A percentile compares a stretch with the other conserved stretches of the same genome.
Conservation (phyloP, 2,797 vertebrate species). For the Cuniculus paca region DNA sequence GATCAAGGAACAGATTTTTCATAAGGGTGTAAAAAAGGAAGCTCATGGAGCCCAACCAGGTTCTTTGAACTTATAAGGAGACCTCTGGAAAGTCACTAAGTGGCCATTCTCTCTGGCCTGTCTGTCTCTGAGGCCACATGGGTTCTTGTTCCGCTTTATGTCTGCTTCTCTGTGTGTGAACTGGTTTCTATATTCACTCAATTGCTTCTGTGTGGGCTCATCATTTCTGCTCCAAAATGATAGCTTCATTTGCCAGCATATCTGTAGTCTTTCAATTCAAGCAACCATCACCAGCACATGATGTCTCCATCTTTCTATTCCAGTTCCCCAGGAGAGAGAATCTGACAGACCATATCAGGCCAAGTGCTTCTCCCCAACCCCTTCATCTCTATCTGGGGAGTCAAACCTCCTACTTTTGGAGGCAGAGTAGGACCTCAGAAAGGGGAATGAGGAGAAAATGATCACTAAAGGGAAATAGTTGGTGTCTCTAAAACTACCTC, state of each 20-base stretch:
- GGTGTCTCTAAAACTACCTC: neutral
- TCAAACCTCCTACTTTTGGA: neutral
- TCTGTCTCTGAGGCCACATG: neutral
- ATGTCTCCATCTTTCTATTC: neutral
- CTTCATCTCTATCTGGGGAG: neutral
- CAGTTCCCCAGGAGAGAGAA: neutral
- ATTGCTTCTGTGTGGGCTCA: neutral
- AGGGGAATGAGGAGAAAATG: neutral
- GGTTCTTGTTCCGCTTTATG: neutral
- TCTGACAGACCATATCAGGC: neutral
- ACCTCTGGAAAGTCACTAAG: neutral
- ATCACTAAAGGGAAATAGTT: neutral
- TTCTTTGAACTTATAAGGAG: neutral
- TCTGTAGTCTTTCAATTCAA: neutral
- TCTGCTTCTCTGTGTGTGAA: neutral
- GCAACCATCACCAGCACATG: neutral
- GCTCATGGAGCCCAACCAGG: neutral
- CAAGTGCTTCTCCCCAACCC: neutral
- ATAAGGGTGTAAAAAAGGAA: neutral
- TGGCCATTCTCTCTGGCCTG: neutral
- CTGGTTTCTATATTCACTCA: neutral
- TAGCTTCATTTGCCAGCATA: neutral
- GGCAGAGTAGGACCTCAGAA: neutral
- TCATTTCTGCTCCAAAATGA: conserved; percentile 14
- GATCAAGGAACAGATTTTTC: neutral